Conservation (phyloP, 2,797 vertebrate species). For the Neostethus bicornis region DNA sequence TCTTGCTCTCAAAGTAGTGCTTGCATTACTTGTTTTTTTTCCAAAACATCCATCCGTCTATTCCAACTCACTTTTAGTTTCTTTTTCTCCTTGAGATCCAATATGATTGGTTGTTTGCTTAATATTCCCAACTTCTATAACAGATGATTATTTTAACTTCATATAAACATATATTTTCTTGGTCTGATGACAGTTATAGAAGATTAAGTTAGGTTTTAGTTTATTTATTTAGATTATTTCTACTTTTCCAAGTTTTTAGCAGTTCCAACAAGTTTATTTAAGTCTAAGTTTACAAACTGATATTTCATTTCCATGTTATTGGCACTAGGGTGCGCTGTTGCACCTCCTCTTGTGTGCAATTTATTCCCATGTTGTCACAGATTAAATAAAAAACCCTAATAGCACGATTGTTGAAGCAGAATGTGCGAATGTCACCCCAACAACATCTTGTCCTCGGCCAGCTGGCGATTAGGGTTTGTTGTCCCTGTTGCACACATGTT, state of each 20-base stretch:
- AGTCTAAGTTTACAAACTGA: not conserved
- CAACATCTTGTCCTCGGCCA: slow-evolving; percentile 34
- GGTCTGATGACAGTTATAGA: too few relatives aligned
- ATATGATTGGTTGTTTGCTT: not conserved
- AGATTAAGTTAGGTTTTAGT: too few relatives aligned
- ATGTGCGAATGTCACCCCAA: slow-evolving; percentile 60
- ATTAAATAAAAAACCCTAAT: slow-evolving; percentile 31
- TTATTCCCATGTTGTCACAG: slow-evolving; percentile 12
- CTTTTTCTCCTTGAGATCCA: too few relatives aligned
- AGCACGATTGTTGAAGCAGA: slow-evolving; percentile 54
- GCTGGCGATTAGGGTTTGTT: slow-evolving; percentile 58
- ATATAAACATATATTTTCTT: too few relatives aligned
- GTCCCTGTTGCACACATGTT: slow-evolving; percentile 36
- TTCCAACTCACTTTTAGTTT: not conserved
- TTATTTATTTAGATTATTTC: too few relatives aligned
- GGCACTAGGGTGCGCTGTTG: slow-evolving; percentile 71
- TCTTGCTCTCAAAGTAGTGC: not conserved
- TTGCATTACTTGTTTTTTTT: not conserved
- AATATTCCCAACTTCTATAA: not conserved
- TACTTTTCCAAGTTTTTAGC: too few relatives aligned
- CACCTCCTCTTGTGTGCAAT: slow-evolving; percentile 17
- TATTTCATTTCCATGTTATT: slow-evolving; percentile 25
- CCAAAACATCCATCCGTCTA: not conserved
- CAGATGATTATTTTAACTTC: too few relatives aligned
- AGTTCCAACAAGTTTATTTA: too few relatives aligned